Evolutionary conservation across 2,797 vertebrate species (phyloP), one percentile per base, ranked within the genome.

Genomic region (Acanthurus lineatus): DNA sequence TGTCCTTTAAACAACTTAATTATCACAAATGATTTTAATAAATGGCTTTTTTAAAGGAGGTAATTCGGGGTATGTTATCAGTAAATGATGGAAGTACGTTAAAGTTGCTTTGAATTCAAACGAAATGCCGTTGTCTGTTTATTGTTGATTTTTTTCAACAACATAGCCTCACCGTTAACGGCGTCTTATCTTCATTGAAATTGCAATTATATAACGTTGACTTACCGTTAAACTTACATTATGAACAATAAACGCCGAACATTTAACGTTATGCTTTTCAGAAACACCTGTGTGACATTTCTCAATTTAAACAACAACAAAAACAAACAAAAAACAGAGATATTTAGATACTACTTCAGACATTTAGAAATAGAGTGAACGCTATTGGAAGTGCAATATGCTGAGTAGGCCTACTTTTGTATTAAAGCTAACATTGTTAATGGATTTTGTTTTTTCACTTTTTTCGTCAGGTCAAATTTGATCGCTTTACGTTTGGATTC

Each of bases 31-130:
- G 14, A 53, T 48, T 1, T 2, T 11, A 19, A 45, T 10, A 9
- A 17, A 32, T 3, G 0, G 1, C n/a, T 58, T 0, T 0, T 53
- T 38, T 19, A 1, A 16, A 10, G 9, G 17, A 8, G 6, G 6
- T 5, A 19, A 17, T 5, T 19, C n/a, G 15, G 2, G 3, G 22
- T 1, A 19, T 16, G 40, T 15, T 19, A 20, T 25, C 25, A 3
- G 25, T 25, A 38, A 42, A 59, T 20, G 6, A 7, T 12, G 2
- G 14, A 48, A 49, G 2, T 5, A 42, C 25, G 51, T 25, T 25
- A 25, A 25, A 25, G 25, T 25, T 3, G 25, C 25, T 25, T 25
- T 25, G 25, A 25, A 25, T 25, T 25, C 25, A 25, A 25, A 25
- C 25, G 25, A 25, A 25, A 25, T 25, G 25, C 25, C 3, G 25